Evolutionary conservation across 2,888 invertebrate genomes (phyloP).

Genomic region (Strigamia transsilvanica): DNA sequence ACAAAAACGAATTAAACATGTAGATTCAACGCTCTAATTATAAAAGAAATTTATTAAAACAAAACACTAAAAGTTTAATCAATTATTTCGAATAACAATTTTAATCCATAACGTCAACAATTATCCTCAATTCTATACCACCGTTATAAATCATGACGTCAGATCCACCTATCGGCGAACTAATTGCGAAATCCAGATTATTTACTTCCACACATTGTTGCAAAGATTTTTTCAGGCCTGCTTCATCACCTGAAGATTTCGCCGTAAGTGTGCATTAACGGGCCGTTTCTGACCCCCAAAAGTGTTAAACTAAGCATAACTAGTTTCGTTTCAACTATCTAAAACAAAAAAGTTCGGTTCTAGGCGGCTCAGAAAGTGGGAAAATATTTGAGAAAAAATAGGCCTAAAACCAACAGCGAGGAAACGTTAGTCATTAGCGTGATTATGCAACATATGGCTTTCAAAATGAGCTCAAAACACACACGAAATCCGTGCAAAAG

Average conservation of each 20-base stretch:
- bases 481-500: background rate
- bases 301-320: background rate
- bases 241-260: conserved; percentile 4
- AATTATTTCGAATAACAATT: too few species aligned
- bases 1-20: too few species aligned
- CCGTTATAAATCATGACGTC: too few species aligned
- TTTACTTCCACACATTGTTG: conserved; percentile 53
- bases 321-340: background rate
- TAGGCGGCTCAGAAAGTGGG: background rate
- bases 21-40: too few species aligned
- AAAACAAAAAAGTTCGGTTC: background rate
- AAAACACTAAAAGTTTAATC: too few species aligned
- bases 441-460: background rate
- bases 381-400: background rate
- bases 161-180: background rate
- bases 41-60: too few species aligned
- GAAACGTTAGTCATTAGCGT: background rate
- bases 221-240: conserved; percentile 50
- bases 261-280: conserved; percentile 46
- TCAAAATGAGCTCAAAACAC: background rate
- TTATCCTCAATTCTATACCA: too few species aligned
- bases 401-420: background rate
- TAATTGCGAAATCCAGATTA: conserved; percentile 39
- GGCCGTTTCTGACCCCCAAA: background rate
- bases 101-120: too few species aligned